Base-by-base conservation (phyloP, 2,113 vertebrate genomes). In the Monopterus albus region DNA sequence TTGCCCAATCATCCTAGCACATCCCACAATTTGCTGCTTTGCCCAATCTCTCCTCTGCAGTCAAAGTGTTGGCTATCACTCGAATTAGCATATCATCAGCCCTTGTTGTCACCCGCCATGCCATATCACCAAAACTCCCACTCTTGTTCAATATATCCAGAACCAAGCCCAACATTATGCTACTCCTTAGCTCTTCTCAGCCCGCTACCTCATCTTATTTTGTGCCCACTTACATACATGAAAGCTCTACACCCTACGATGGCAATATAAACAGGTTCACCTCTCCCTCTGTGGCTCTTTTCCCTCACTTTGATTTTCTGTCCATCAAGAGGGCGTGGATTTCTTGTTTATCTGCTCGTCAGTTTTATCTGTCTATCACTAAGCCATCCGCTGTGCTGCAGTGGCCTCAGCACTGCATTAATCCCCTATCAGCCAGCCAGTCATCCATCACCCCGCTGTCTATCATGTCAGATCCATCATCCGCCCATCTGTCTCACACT, bases 331-430 rank as follows among this genome's bases (percentile, higher is more conserved):
- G 85, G 87, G 89, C 88, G 88, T 91, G 93, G 93, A 94, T 93
- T 93, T 91, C 88, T 92, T 93, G 92, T 94, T 93, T 93, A 93
- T 93, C 91, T 89, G 83, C 88, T 92, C 90, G 81, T 93, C 89
- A 85, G 86, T 92, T 92, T 92, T 90, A 91, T 92, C 92, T 90
- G 91, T 93, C 88, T 91, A 92, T 93, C 89, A 85, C 81, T 88
- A 85, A 88, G 85, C 86, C 74, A 81, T 90, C 86, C 82, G 53
- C 81, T 72, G 79, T 78, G 87, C 72, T 64, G 89, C 81, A 68
- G 83, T 47, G 53, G 74, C 83, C 84, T 61, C 86, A 57, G 83
- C 83, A 89, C 89, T 83, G 89, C 91, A 93, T 93, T 94, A 94
- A 94, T 94, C 93, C 90, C 82, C 85, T 90, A 92, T 92, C 91